A percentile compares a stretch with the other conserved stretches of the same genome.
Evolutionary conservation across 53 echinoderm and acorn worm genomes (phyloP).

Genomic region (Actinopyga echinites): DNA sequence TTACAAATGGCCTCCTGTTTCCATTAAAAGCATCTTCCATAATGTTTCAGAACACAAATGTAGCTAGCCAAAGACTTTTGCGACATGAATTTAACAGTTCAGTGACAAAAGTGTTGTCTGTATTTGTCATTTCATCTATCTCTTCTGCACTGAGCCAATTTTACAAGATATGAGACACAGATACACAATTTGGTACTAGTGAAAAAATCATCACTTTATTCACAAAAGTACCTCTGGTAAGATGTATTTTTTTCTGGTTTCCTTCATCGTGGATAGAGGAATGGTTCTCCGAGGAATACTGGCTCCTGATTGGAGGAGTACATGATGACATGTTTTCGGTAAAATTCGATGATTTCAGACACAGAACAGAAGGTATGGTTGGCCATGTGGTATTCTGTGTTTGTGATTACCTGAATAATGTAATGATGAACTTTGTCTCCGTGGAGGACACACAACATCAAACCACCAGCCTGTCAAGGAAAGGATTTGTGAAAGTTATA

Average conservation of each 20-base stretch:
- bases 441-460: slow-evolving; percentile 90
- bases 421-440: slow-evolving; percentile 93
- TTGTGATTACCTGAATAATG: slow-evolving; percentile 82
- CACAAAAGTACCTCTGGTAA: too few relatives aligned
- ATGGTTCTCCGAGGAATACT: slow-evolving; percentile 87
- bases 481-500: not conserved
- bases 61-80: too few relatives aligned
- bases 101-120: too few relatives aligned
- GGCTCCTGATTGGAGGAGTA: slow-evolving; percentile 89
- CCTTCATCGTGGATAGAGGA: slow-evolving; percentile 54
- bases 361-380: slow-evolving; percentile 90
- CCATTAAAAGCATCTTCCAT: too few relatives aligned
- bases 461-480: slow-evolving; percentile 74
- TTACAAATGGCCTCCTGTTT: too few relatives aligned
- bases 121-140: too few relatives aligned
- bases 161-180: too few relatives aligned
- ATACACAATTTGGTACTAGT: too few relatives aligned
- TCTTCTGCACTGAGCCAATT: too few relatives aligned
- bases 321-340: slow-evolving; percentile 94
- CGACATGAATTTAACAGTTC: too few relatives aligned
- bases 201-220: too few relatives aligned
- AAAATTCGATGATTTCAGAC: slow-evolving; percentile 90
- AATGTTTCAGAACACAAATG: too few relatives aligned
- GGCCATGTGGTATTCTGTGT: slow-evolving; percentile 88
- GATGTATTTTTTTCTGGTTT: not conserved